Conservation (phyloP, 2,113 vertebrate genomes). For the Lepisosteus osseus region DNA sequence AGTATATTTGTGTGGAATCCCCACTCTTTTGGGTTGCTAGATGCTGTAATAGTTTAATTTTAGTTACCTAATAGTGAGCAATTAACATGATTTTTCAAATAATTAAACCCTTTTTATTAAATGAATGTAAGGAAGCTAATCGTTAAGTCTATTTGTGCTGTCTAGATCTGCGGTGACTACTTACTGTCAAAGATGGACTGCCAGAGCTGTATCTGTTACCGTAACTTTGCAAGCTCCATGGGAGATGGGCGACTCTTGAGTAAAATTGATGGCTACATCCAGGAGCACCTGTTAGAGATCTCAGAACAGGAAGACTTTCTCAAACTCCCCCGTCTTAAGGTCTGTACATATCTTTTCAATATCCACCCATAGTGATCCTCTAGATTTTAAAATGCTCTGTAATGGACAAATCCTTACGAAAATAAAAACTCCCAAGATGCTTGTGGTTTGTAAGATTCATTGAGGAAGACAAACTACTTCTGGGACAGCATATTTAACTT, state of each 20-base stretch:
- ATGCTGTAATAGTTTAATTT: neutral
- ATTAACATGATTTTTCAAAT: neutral
- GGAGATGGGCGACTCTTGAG: conserved; percentile 81
- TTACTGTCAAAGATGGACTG: conserved; percentile 90
- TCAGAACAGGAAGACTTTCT: conserved; percentile 97
- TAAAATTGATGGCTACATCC: conserved; percentile 89
- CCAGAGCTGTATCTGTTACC: conserved; percentile 90
- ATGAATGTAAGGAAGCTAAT: neutral
- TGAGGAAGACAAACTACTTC: too few species aligned
- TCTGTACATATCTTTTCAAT: neutral
- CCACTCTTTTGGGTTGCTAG: neutral
- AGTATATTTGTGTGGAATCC: too few species aligned
- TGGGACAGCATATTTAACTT: too few species aligned
- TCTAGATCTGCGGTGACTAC: conserved; percentile 94
- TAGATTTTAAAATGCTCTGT: too few species aligned
- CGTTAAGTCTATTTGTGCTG: neutral
- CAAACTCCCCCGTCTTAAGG: conserved; percentile 95
- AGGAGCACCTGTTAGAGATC: conserved; percentile 89
- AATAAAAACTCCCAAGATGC: too few species aligned
- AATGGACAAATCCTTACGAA: too few species aligned
- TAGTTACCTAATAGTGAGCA: too few species aligned
- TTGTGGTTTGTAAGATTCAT: too few species aligned
- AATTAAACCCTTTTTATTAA: too few species aligned
- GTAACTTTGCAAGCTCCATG: conserved; percentile 93
- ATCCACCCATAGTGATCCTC: too few species aligned